A percentile compares a stretch with the other conserved stretches of the same genome.
Conservation (phyloP, 2,113 vertebrate species). For the Poeciliopsis occidentalis region DNA sequence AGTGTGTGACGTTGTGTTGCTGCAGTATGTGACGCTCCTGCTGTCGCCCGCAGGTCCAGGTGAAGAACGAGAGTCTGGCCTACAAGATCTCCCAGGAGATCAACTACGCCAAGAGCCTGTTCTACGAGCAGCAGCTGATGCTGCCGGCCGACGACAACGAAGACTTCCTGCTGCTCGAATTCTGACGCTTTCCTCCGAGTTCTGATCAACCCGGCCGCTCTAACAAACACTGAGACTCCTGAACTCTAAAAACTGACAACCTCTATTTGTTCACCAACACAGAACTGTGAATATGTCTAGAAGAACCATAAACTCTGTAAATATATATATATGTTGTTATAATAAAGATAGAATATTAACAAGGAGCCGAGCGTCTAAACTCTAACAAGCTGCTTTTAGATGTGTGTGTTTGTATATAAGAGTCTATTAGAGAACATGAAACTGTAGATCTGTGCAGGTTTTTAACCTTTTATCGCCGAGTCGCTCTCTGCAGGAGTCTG, state of each 20-base stretch:
- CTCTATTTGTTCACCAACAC: conserved; percentile 13
- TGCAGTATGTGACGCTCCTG: too few relatives aligned
- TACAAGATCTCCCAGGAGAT: conserved; percentile 96
- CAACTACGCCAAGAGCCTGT: conserved; percentile 99
- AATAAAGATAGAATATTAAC: conserved; percentile 31
- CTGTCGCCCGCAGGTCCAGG: conserved; percentile 84
- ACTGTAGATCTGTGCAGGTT: neutral
- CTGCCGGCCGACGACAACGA: conserved; percentile 86
- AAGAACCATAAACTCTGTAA: conserved; percentile 34
- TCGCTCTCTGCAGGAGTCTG: too few relatives aligned
- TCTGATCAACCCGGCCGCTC: neutral
- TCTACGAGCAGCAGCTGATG: conserved; percentile 98
- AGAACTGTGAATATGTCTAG: conserved; percentile 68
- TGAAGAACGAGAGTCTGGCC: conserved; percentile 91
- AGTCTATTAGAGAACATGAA: conserved; percentile 14
- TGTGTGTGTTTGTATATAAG: conserved; percentile 61
- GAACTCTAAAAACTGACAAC: neutral
- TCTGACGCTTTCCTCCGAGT: conserved; percentile 67
- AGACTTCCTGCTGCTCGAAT: conserved; percentile 87
- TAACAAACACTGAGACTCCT: neutral
- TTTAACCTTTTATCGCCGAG: neutral
- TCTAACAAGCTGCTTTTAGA: conserved; percentile 74
- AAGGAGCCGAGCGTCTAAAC: conserved; percentile 47
- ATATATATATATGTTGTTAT: conserved; percentile 66
- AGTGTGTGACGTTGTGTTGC: too few relatives aligned